Conservation (phyloP, 2,888 invertebrate genomes). For the Drosophila algonquin region DNA sequence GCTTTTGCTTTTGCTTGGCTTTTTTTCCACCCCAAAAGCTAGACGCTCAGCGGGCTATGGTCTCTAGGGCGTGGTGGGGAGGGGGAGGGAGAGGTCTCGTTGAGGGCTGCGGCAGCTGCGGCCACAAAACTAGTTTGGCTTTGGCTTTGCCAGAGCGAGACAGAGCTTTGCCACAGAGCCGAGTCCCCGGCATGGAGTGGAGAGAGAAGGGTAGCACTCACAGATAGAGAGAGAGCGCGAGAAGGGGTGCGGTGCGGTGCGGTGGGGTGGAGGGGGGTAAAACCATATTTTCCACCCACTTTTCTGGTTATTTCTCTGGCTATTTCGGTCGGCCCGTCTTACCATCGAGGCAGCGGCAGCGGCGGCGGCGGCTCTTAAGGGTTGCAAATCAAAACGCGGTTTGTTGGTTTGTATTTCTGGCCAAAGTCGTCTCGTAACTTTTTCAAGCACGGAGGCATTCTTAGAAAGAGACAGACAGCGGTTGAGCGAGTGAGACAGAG, state of each 20-base stretch:
- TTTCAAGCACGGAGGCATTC: constrained; percentile 37
- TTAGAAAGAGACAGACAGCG: constrained; percentile 26
- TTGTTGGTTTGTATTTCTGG: constrained; percentile 80
- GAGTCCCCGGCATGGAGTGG: neutral
- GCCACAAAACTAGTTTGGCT: constrained; percentile 75
- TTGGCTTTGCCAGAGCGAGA: constrained; percentile 66
- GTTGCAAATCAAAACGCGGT: constrained; percentile 80
- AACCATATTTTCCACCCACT: constrained; percentile 76
- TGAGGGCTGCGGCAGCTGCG: constrained; percentile 52
- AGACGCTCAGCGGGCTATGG: constrained; percentile 8
- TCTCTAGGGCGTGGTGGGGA: neutral
- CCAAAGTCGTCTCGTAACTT: constrained; percentile 76
- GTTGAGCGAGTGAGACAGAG: constrained; percentile 6
- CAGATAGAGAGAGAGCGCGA: neutral
- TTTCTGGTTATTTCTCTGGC: constrained; percentile 66
- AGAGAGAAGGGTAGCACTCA: neutral
- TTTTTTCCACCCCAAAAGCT: constrained; percentile 31
- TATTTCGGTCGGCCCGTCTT: constrained; percentile 62
- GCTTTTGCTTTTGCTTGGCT: constrained; percentile 17
- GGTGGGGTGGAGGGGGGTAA: constrained; percentile 19
- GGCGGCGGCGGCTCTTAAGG: constrained; percentile 52
- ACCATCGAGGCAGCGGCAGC: constrained; percentile 16
- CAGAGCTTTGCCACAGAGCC: constrained; percentile 3
- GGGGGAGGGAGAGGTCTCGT: constrained; percentile 23
- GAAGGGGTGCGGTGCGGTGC: neutral